These are phyloP conservation scores for Flexamia atlantica DNA, from an alignment of 2,888 invertebrate species.

Conservation along the genomic window DNA sequence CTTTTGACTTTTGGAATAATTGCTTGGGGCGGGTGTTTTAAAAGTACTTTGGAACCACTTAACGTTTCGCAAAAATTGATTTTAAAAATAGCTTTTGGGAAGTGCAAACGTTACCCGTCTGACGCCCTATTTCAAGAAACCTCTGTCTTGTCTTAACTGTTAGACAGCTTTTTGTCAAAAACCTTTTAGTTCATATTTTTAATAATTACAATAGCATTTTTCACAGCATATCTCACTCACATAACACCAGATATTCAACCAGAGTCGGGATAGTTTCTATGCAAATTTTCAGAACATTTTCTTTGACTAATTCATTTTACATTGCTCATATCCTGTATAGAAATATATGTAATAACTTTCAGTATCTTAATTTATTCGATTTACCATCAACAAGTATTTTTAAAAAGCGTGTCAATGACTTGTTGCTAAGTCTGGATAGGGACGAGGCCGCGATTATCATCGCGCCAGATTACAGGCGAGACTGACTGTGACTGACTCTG, in stretches of 20 bases:
- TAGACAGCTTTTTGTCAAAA: constrained; percentile 28
- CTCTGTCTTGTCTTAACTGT: not conserved
- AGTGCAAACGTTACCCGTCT: constrained; percentile 6
- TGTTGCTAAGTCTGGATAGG: no score
- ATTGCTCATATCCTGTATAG: constrained; percentile 1
- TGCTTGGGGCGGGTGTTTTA: constrained; percentile 1
- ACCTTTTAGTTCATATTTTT: not conserved
- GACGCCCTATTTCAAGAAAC: constrained; percentile 16
- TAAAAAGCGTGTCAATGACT: no score
- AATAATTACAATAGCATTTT: constrained; percentile 19
- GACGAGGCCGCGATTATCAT: no score
- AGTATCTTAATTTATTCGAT: no score
- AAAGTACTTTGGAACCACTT: not conserved
- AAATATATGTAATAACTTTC: not conserved
- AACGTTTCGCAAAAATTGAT: not conserved
- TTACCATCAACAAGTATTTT: no score
- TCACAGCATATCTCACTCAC: not conserved
- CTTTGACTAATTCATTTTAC: not conserved
- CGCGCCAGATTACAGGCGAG: no score
- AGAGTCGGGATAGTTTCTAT: not conserved
- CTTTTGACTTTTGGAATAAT: constrained; percentile 7
- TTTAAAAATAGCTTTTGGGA: constrained; percentile 34
- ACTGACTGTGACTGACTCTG: no score
- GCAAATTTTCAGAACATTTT: not conserved
- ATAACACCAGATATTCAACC: constrained; percentile 21